A percentile compares a stretch with the other conserved stretches of the same genome.
phyloP scores from a whole-genome alignment of 2,888 invertebrate species.

The Himalopsyche kuldschensis region DNA sequence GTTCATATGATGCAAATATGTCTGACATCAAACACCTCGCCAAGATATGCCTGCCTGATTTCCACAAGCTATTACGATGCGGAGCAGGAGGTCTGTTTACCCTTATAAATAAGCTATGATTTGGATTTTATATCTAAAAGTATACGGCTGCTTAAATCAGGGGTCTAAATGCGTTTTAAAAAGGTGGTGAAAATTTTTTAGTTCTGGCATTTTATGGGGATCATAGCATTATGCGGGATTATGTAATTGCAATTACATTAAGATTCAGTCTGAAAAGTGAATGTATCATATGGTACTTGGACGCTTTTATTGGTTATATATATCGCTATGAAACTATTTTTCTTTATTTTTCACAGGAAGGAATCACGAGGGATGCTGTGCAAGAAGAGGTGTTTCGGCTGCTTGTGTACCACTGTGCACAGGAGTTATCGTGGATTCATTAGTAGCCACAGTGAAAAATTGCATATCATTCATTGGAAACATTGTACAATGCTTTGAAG shows the following conservation, averaged over 20 bases:
- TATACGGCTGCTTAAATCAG: no score
- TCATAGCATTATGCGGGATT: no score
- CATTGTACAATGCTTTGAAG: constrained; percentile 83
- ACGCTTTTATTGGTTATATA: no score
- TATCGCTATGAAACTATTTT: background rate
- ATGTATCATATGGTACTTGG: no score
- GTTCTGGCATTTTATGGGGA: no score
- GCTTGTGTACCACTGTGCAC: constrained; percentile 74
- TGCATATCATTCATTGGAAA: constrained; percentile 83
- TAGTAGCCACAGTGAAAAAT: constrained; percentile 64
- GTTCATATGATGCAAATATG: constrained; percentile 81
- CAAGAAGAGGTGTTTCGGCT: constrained; percentile 69
- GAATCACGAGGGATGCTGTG: constrained; percentile 76
- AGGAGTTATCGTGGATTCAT: constrained; percentile 64
- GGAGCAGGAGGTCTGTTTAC: constrained; percentile 59
- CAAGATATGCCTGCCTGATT: constrained; percentile 74
- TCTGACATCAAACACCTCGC: constrained; percentile 74
- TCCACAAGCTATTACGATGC: constrained; percentile 70
- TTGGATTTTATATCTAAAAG: no score
- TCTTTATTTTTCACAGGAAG: constrained; percentile 55
- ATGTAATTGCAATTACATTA: no score
- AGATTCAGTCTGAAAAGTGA: background rate
- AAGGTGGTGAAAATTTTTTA: no score
- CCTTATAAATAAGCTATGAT: no score
- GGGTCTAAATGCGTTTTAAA: no score